These are phyloP conservation scores for Rynchops niger DNA, from an alignment of 2,113 vertebrate genomes.

Conservation along the genomic window DNA sequence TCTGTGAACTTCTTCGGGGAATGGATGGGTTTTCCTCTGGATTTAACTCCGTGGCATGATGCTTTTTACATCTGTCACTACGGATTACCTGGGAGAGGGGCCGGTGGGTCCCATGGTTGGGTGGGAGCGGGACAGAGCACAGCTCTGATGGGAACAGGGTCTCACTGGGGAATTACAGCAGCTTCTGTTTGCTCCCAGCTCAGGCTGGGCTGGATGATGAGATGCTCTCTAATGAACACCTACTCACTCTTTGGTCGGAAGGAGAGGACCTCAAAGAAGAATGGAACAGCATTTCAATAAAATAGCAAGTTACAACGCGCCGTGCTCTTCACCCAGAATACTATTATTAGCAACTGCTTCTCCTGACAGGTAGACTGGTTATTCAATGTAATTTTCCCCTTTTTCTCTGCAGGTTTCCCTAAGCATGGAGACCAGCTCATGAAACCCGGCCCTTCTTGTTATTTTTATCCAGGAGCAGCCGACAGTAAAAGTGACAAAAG, in stretches of 20 bases:
- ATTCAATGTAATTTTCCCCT: neutral
- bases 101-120: neutral
- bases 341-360: neutral
- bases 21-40: neutral
- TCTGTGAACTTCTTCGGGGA: neutral
- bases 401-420: neutral
- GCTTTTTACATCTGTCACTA: neutral
- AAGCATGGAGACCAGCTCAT: neutral
- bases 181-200: neutral
- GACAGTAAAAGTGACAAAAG: slow-evolving; percentile 43
- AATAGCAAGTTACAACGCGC: neutral
- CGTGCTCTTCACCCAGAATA: accelerated
- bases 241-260: neutral
- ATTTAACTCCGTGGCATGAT: neutral
- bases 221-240: neutral
- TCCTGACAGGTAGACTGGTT: neutral
- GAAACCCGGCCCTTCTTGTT: neutral
- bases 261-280: neutral
- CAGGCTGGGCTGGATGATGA: neutral
- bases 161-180: neutral
- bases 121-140: neutral
- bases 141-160: neutral
- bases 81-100: neutral
- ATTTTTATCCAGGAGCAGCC: slow-evolving; percentile 43
- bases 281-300: neutral